Evolutionary conservation across 2,888 invertebrate species (phyloP), one percentile per base, ranked within the genome.

Genomic region (Yponomeuta cagnagella): DNA sequence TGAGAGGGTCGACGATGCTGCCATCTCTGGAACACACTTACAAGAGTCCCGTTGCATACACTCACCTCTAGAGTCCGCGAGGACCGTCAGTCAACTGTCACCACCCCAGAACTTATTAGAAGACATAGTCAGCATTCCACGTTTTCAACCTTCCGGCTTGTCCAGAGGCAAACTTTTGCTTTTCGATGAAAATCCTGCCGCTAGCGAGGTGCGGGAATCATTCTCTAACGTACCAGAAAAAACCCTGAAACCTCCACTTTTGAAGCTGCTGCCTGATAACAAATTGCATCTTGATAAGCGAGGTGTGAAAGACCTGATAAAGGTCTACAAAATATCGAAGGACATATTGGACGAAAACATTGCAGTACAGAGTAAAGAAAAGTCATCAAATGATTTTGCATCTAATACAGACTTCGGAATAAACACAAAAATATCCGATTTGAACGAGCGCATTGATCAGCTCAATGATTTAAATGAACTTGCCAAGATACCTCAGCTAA

Each of bases 41-140:
- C 82, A 88, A 68, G 82, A 85, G 74, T 76, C 83, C 2, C 79
- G 82, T 71, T 86, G 81, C 72, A 73, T 81, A 71, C 77, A 81
- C 71, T 80, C 84, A 15, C 73, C 75, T 65, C 73, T 84, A 72
- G 76, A 75, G 37, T 77, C 72, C 33, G 23, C 74, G 10, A 74
- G 74, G 52, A 63, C 33, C 5, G 43, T 43, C 43, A 8, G 43
- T 43, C 8, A 43, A 43, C 43, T 8, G 9, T 1, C 43, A 43
- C 9, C 43, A 8, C 8, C 43, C 1, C 0, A 43, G 43, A 43
- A 43, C 43, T 43, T 43, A 1, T 0, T 8, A 43, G 43, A 8
- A 43, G 43, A 43, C 43, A 8, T 6, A 43, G 37, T 52, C 52
- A 9, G 12, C 10, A 12, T 52, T 10, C 52, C 12, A 15, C 15